phyloP scores from a whole-genome alignment of 2,888 invertebrate species.

The Morpho helenor region DNA sequence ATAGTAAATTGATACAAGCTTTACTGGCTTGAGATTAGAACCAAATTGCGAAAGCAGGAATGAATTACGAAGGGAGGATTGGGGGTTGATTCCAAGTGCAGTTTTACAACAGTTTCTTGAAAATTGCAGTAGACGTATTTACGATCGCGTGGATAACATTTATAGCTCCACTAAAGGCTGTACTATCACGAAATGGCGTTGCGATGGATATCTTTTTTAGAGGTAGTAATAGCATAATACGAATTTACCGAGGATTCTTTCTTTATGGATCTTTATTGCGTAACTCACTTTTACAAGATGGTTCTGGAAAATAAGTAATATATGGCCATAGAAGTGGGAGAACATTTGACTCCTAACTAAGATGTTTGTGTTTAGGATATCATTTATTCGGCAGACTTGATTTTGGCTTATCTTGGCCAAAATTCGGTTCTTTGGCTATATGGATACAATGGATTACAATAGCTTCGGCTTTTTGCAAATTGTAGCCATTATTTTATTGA shows the following conservation, averaged over 20 bases:
- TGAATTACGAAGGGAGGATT: conserved; percentile 8
- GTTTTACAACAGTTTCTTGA: conserved; percentile 26
- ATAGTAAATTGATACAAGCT: conserved; percentile 8
- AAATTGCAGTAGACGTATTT: conserved; percentile 45
- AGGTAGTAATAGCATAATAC: conserved; percentile 1
- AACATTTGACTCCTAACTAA: too few species aligned
- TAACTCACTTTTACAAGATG: too few species aligned
- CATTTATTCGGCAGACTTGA: too few species aligned
- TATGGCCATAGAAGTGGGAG: too few species aligned
- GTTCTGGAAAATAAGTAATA: too few species aligned
- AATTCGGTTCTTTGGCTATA: too few species aligned
- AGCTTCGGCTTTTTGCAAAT: too few species aligned
- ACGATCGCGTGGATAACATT: conserved; percentile 61
- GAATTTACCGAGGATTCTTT: neutral
- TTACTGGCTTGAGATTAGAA: conserved; percentile 19
- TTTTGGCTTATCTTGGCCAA: too few species aligned
- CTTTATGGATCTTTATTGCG: too few species aligned
- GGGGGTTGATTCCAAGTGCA: conserved; percentile 18
- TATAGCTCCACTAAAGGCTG: conserved; percentile 44
- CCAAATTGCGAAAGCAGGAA: conserved; percentile 9
- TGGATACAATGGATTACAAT: too few species aligned
- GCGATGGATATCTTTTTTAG: conserved; percentile 1
- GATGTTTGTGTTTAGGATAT: too few species aligned
- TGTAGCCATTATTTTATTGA: too few species aligned
- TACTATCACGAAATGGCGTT: conserved; percentile 22